Base-by-base conservation (phyloP, 2,113 vertebrate genomes). In the Notothenia rossii region DNA sequence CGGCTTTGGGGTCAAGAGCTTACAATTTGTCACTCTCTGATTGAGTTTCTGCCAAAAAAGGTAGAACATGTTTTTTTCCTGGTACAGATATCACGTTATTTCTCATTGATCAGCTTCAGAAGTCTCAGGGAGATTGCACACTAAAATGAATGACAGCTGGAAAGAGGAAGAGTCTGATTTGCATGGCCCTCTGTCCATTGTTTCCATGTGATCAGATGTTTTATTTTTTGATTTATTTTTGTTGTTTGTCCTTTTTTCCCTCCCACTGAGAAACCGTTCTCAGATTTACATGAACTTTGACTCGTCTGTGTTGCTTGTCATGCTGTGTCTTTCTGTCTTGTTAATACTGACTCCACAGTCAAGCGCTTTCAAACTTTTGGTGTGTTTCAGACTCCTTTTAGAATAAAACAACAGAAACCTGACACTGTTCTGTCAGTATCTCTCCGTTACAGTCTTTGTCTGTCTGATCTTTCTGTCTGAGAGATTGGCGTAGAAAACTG, bases 11-110 rank as follows among this genome's bases (percentile, higher is more conserved):
- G 43, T 75, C 59, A 58, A 50, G 45, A 69, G 58, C 56, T 43
- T 43, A 33, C 40, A 67, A 67, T 77, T 62, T 77, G 55, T 69
- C 70, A 69, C 64, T 46, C 36, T 55, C 48, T 72, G 66, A 82
- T 71, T 51, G 43, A 68, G 25, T 73, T 72, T 62, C 56, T 74
- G 62, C 36, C 61, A 43, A 5, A 73, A 73, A 77, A 15, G 51
- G 6, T 59, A 14, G 17, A 36, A 53, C 5, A 48, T 45, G 9
- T 10, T 15, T 1, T 15, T 1, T 50, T 61, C 50, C 25, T n/a
- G 2, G n/a, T 8, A 10, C 5, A n/a, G 14, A 25, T n/a, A 18
- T 1, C 5, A 13, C 48, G 36, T 61, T 4, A 49, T 53, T 54
- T 81, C n/a, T 48, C 10, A 45, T 46, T 17, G 12, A 5, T 18